Percentiles rank a stretch among this genome's conserved stretches.
These are phyloP conservation scores for Stenichneumon culpator DNA, from an alignment of 2,888 invertebrate genomes.

Conservation along the genomic window DNA sequence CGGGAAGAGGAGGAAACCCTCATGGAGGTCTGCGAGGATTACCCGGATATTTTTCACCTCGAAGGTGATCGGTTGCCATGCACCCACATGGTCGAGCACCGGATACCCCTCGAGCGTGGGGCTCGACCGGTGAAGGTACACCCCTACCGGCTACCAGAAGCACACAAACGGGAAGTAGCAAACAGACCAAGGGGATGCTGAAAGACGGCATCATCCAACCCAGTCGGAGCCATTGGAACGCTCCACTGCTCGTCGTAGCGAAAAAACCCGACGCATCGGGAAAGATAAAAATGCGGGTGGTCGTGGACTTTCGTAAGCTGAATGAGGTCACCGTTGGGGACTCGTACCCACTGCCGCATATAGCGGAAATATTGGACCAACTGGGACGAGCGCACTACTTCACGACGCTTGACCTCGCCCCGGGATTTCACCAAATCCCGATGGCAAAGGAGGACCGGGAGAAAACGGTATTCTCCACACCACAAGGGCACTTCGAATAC, in stretches of 20 bases:
- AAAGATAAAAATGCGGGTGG: background rate
- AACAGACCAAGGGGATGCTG: constrained; percentile 20
- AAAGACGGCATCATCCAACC: constrained; percentile 15
- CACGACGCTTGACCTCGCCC: background rate
- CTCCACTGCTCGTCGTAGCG: too few species aligned
- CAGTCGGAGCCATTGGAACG: background rate
- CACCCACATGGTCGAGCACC: too few species aligned
- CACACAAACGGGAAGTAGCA: background rate
- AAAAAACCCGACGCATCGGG: too few species aligned
- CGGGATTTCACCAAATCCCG: background rate
- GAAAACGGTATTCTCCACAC: background rate
- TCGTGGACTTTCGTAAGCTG: background rate
- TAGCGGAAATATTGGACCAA: background rate
- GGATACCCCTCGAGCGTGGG: too few species aligned
- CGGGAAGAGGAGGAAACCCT: too few species aligned
- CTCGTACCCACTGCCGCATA: background rate
- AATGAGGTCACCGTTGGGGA: background rate
- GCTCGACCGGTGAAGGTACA: too few species aligned
- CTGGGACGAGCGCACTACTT: background rate
- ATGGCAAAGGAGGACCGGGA: background rate
- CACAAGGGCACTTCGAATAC: constrained; percentile 3
- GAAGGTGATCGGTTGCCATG: too few species aligned
- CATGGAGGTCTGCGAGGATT: too few species aligned
- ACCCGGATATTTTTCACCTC: too few species aligned
- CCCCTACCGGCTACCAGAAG: background rate